Evolutionary conservation across 2,797 vertebrate genomes (phyloP).

Genomic region (Tachyglossus aculeatus): DNA sequence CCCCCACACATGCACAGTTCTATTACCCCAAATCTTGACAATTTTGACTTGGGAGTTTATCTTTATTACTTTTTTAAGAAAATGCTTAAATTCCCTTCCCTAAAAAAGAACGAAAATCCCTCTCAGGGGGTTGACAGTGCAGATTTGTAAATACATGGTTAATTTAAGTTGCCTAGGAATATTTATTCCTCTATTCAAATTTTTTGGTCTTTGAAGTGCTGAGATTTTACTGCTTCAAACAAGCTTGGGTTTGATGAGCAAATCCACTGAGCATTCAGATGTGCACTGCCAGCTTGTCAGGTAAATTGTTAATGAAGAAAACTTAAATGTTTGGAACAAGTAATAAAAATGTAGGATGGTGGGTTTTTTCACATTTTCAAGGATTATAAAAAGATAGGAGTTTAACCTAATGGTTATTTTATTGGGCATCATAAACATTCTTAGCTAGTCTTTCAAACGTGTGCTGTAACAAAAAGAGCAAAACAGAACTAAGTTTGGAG

Average conservation of each 20-base stretch:
- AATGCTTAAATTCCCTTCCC: background rate
- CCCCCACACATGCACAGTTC: no score
- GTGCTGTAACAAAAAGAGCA: background rate
- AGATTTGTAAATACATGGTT: constrained; percentile 2
- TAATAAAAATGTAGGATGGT: background rate
- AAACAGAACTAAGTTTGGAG: no score
- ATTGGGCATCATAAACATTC: no score
- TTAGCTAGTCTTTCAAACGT: background rate
- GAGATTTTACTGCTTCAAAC: background rate
- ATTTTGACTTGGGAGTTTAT: constrained; percentile 2
- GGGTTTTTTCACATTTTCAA: background rate
- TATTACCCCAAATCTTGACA: background rate
- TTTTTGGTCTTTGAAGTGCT: background rate
- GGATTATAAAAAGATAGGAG: no score
- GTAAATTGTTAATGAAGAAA: constrained; percentile 10
- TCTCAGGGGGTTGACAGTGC: background rate
- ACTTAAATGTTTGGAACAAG: background rate
- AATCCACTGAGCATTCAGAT: background rate
- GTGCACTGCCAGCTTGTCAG: background rate
- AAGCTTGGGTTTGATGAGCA: background rate
- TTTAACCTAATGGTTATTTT: no score
- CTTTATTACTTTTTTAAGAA: background rate
- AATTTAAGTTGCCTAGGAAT: background rate
- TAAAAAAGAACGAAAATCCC: background rate
- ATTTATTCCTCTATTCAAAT: background rate